Evolutionary conservation across 2,797 vertebrate species (phyloP).

Genomic region (Clamator glandarius): DNA sequence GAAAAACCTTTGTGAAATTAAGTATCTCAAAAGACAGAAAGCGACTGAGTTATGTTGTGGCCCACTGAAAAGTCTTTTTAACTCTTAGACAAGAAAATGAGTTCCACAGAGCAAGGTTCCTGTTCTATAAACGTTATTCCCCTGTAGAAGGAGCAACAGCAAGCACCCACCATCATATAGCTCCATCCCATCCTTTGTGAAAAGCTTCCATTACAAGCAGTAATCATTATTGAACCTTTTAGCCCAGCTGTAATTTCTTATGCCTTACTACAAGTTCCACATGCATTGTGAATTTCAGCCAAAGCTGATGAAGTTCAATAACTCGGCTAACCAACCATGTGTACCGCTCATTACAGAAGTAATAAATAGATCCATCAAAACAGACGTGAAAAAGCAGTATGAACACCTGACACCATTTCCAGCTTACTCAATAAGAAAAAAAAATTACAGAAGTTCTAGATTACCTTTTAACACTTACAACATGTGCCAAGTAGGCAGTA

Average conservation of each 20-base stretch:
- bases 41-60: not conserved
- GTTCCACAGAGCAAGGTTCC: not conserved
- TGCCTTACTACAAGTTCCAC: constrained; percentile 86
- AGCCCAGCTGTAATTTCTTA: constrained; percentile 84
- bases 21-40: not conserved
- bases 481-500: not conserved
- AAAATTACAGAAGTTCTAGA: constrained; percentile 23
- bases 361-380: constrained; percentile 95
- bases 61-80: not conserved
- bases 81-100: not conserved
- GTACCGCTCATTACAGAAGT: constrained; percentile 88
- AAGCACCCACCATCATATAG: constrained; percentile 3
- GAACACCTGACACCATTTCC: constrained; percentile 73
- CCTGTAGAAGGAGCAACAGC: not conserved
- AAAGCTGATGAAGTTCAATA: constrained; percentile 96
- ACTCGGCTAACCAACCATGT: constrained; percentile 93
- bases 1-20: not conserved
- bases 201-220: constrained; percentile 79
- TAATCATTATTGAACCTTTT: constrained; percentile 89
- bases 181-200: constrained; percentile 54
- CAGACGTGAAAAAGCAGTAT: constrained; percentile 82
- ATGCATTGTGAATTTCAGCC: constrained; percentile 88
- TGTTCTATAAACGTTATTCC: not conserved
- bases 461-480: constrained; percentile 6
- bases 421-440: constrained; percentile 58